Base-by-base conservation (phyloP, 1,140 invertebrate genomes). In the Zeugodacus cucurbitae region DNA sequence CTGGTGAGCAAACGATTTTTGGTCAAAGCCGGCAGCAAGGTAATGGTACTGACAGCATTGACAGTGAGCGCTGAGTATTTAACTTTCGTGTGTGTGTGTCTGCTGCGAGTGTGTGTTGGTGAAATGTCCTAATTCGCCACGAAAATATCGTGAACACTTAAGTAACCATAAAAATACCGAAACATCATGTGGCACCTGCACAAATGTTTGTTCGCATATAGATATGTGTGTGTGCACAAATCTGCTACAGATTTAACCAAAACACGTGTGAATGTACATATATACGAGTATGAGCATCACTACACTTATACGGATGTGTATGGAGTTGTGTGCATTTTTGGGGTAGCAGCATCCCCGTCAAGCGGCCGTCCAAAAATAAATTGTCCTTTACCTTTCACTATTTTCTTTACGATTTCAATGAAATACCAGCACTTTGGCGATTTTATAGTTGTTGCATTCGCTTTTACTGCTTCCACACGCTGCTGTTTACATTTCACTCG, bases 121-220 rank as follows among this genome's bases (percentile, higher is more conserved):
- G 26, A 74, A 74, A 74, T 74, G 67, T 74, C 67, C 67, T 74
- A 74, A 74, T 74, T 74, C 67, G 20, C 32, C 67, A 74, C 67
- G 67, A 74, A 74, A 41, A 74, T 74, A 74, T 44, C 7, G 70
- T 74, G 70, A 17, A 41, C 70, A 74, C 70, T 74, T 74, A 74
- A 74, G 70, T 74, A 74, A 74, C 70, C 70, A 74, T 74, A 44
- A 74, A 74, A 74, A 74, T 44, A 74, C 70, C 70, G 70, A 41
- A 74, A 41, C 70, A 74, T 37, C 70, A 37, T n/a, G 37, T 74
- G 17, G 32, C 70, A 74, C 34, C 70, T 74, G 70, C 37, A 44
- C 32, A 62, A 62, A 54, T 17, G 17, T 54, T 54, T 54, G 48
- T 5, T 20, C n/a, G n/a, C n/a, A n/a, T n/a, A n/a, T n/a, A n/a